These are phyloP conservation scores for Sweltsa coloradensis DNA, from an alignment of 1,140 invertebrate species.

Conservation along the genomic window DNA sequence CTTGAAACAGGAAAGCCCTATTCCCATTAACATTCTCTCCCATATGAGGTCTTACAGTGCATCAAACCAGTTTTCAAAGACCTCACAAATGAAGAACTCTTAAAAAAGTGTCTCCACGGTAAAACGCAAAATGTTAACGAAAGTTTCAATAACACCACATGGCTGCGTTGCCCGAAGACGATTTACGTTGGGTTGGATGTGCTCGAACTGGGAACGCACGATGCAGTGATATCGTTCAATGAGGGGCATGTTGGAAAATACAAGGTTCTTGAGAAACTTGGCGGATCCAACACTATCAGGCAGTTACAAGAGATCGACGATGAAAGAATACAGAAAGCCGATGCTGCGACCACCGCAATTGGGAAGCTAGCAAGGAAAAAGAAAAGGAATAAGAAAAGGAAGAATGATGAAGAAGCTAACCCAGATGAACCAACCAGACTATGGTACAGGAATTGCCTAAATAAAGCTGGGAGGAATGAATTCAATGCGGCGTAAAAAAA, in stretches of 20 bases:
- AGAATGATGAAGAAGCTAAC: background rate
- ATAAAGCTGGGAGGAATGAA: too few relatives aligned
- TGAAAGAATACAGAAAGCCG: slow-evolving; percentile 8
- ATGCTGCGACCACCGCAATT: slow-evolving; percentile 1
- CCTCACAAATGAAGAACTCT: slow-evolving; percentile 8
- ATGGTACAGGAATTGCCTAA: too few relatives aligned
- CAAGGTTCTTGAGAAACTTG: slow-evolving; percentile 11
- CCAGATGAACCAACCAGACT: too few relatives aligned
- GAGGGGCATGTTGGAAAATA: slow-evolving; percentile 12
- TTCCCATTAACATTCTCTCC: slow-evolving; percentile 8
- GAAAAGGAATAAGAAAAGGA: slow-evolving; percentile 8
- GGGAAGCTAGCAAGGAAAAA: slow-evolving; percentile 4
- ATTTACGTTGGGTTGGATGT: slow-evolving; percentile 12
- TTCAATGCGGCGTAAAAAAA: too few relatives aligned
- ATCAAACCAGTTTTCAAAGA: slow-evolving; percentile 14
- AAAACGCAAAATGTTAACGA: slow-evolving; percentile 16
- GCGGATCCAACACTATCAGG: slow-evolving; percentile 1
- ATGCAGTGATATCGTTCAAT: slow-evolving; percentile 13
- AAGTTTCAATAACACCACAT: slow-evolving; percentile 14
- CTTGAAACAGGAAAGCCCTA: slow-evolving; percentile 10
- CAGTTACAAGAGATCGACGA: slow-evolving; percentile 5
- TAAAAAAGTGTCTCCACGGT: slow-evolving; percentile 16
- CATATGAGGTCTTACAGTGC: slow-evolving; percentile 7
- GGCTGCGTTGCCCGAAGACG: slow-evolving; percentile 14
- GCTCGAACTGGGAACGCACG: slow-evolving; percentile 12